Evolutionary conservation across 2,888 invertebrate species (phyloP), one percentile per base, ranked within the genome.

Genomic region (Chrysina gloriosa): DNA sequence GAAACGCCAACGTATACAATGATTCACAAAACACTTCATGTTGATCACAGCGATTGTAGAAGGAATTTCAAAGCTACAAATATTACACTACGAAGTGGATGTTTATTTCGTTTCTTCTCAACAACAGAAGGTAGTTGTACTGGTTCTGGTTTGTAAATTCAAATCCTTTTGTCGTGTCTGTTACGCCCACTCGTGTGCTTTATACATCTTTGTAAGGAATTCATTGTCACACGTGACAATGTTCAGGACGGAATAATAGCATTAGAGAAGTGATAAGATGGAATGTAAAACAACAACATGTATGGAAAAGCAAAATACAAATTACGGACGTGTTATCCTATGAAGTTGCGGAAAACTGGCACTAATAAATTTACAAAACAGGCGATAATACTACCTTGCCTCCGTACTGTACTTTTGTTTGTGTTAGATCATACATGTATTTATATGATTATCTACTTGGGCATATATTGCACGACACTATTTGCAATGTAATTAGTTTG

Each of bases 161-260:
- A 58, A 66, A 66, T 66, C 56, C 52, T 34, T 66, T 56, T 66
- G 66, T 66, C 64, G 64, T 66, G 66, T 47, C 31, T 29, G 2
- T 14, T 27, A 66, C 56, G 25, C 66, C 66, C 66, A 66, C 66
- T 42, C 58, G n/a, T 27, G 29, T 54, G 42, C 47, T 58, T 42
- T 66, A 34, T 66, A 66, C 56, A 21, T 66, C 56, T 58, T 29
- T 23, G 23, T 64, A 16, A 39, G 50, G 48, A 58, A 58, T 58
- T 58, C 58, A 58, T 58, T 58, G 58, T 27, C 58, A 58, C 64
- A 50, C 50, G 64, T 64, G 64, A 50, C 52, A 52, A 64, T 50
- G 50, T 50, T 52, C 50, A 25, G 50, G n/a, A 36, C 64, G 21
- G 36, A 6, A 64, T 52, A 64, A 64, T 64, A 25, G 34, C n/a